A percentile compares a stretch with the other conserved stretches of the same genome.
These are phyloP conservation scores for Hoplodrina ambigua DNA, from an alignment of 2,888 invertebrate genomes.

Conservation along the genomic window DNA sequence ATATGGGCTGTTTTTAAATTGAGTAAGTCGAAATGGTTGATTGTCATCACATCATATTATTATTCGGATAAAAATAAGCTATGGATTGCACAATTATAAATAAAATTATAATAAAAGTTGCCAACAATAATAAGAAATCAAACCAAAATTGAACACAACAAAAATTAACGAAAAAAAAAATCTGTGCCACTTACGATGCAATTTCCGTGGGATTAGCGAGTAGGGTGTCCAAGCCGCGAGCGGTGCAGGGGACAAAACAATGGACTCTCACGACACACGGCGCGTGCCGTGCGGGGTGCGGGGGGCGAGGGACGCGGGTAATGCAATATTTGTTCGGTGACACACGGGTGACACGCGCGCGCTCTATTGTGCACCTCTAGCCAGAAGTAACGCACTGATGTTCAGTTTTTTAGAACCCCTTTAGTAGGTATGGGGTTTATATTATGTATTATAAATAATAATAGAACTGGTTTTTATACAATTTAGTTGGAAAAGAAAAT, in stretches of 20 bases:
- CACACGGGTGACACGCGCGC: slow-evolving; percentile 88
- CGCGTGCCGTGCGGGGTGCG: slow-evolving; percentile 66
- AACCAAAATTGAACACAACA: slow-evolving; percentile 47
- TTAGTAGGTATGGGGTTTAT: slow-evolving; percentile 11
- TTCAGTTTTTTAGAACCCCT: slow-evolving; percentile 52
- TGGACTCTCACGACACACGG: slow-evolving; percentile 73
- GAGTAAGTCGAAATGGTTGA: neutral
- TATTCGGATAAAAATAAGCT: neutral
- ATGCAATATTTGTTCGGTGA: slow-evolving; percentile 89
- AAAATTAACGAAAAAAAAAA: slow-evolving; percentile 73
- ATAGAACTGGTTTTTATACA: slow-evolving; percentile 4
- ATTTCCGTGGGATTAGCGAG: slow-evolving; percentile 81
- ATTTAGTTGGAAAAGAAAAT: neutral
- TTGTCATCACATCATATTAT: too few species aligned
- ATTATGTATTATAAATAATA: neutral
- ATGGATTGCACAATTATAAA: neutral
- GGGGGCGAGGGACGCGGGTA: slow-evolving; percentile 68
- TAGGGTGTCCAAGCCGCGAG: slow-evolving; percentile 81
- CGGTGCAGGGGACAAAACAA: slow-evolving; percentile 76
- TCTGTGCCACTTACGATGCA: slow-evolving; percentile 77
- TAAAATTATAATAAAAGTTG: neutral
- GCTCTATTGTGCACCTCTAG: slow-evolving; percentile 81
- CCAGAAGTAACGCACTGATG: slow-evolving; percentile 76
- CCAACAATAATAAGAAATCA: neutral
- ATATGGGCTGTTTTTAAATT: neutral